Conservation (phyloP, 2,797 vertebrate species). For the Enteromius fasciolatus region DNA sequence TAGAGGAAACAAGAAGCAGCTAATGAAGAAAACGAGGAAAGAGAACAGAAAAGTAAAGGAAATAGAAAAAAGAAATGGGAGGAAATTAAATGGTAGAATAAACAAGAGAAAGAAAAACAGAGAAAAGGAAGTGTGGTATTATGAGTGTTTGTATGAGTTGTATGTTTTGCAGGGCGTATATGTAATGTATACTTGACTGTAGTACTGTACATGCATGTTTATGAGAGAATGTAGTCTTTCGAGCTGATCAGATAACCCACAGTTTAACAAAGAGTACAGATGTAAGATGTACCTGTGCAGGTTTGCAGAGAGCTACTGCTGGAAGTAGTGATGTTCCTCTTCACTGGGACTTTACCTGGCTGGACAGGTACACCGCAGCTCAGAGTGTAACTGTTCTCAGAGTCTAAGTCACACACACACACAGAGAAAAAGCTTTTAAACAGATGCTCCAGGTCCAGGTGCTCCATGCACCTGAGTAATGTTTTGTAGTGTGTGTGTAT, state of each 20-base stretch:
- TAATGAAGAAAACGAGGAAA: not conserved
- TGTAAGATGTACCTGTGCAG: constrained; percentile 79
- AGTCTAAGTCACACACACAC: constrained; percentile 76
- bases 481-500: constrained; percentile 22
- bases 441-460: constrained; percentile 15
- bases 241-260: not conserved
- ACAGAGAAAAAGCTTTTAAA: constrained; percentile 37
- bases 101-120: not conserved
- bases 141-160: not conserved
- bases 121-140: not conserved
- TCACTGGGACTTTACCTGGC: constrained; percentile 77
- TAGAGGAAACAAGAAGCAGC: not conserved
- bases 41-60: not conserved
- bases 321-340: constrained; percentile 74
- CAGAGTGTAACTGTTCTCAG: constrained; percentile 90
- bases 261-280: not conserved
- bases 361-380: constrained; percentile 87
- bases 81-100: not conserved
- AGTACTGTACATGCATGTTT: not conserved
- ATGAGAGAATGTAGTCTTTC: not conserved
- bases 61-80: not conserved
- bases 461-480: constrained; percentile 36
- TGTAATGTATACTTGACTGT: not conserved
- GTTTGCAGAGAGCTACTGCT: constrained; percentile 63
- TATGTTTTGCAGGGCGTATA: not conserved